Base-by-base conservation (phyloP, 2,113 vertebrate species). In the Lathamus discolor region DNA sequence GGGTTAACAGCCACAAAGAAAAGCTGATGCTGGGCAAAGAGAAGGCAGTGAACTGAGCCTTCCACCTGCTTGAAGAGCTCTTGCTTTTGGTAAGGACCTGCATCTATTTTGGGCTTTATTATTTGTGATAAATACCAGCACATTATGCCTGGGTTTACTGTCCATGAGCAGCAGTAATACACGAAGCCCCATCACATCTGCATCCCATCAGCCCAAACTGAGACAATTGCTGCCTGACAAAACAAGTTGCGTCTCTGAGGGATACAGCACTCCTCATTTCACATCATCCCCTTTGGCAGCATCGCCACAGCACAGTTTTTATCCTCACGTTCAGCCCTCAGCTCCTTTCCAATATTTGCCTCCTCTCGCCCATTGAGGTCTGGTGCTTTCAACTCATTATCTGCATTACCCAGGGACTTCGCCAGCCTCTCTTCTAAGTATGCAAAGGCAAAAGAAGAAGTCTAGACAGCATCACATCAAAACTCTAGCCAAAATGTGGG, bases 231-330 rank as follows among this genome's bases (percentile, higher is more conserved):
- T 20, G 77, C 48, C 52, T 16, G 62, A 10, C 33, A 48, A 29
- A 17, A 4, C 22, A 0, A 9, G 12, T 48, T 3, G 49, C 15
- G 9, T 7, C 76, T 41, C 78, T 0, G 0, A n/a, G 64, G 55
- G 59, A 29, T 64, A 16, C 46, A 12, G 76, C 51, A 0, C 66
- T 35, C 37, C 88, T 15, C n/a, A 2, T 9, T 76, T 29, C 88
- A 15, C 67, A 8, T 2, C 69, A 0, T 22, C 41, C 80, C 91
- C 78, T 28, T 27, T 18, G 64, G 68, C 70, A 72, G 2, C 83
- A 5, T 17, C 2, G 4, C 84, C 27, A 1, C 2, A 4, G 52
- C 9, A 11, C 54, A 20, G 41, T 2, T 72, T 55, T 51, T 3
- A 81, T 59, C 91, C 83, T 35, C 37, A 0, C 3, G 0, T 33